Percentiles rank a stretch among this genome's conserved stretches.
These are phyloP conservation scores for Lepas anatifera DNA, from an alignment of 2,888 invertebrate species.

Conservation along the genomic window DNA sequence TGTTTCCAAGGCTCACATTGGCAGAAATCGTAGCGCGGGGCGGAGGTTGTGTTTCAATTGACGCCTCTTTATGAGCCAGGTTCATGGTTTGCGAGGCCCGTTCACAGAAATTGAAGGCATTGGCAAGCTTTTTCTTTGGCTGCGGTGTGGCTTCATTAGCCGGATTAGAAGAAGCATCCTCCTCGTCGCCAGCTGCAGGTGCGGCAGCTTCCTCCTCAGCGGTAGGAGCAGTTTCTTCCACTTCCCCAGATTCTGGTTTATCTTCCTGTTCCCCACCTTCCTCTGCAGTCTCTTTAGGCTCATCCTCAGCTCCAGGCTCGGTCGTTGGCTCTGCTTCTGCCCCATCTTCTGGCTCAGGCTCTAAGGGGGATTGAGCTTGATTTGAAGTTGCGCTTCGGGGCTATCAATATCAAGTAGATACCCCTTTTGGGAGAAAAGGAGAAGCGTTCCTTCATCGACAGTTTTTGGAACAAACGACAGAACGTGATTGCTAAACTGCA, in stretches of 20 bases:
- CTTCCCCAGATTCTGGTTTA: neutral
- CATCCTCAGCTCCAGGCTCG: too few species aligned
- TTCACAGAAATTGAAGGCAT: slow-evolving; percentile 92
- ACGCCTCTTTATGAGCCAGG: slow-evolving; percentile 34
- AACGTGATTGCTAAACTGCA: neutral
- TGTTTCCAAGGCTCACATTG: slow-evolving; percentile 75
- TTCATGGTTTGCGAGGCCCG: slow-evolving; percentile 71
- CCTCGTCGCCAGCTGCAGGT: neutral
- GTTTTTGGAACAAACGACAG: neutral
- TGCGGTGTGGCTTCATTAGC: too few species aligned
- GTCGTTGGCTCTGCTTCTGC: too few species aligned
- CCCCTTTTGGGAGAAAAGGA: neutral
- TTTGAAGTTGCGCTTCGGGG: neutral
- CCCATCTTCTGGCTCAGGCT: too few species aligned
- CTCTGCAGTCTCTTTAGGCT: neutral
- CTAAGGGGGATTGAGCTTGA: too few species aligned
- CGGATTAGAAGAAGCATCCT: neutral
- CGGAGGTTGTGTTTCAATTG: slow-evolving; percentile 82
- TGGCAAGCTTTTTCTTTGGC: slow-evolving; percentile 60
- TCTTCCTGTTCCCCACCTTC: neutral
- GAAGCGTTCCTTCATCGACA: neutral
- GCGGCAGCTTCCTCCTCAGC: neutral
- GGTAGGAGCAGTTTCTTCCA: too few species aligned
- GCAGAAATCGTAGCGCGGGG: slow-evolving; percentile 61
- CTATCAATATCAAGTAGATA: neutral